Percentiles rank a stretch among this genome's conserved stretches.
Evolutionary conservation across 1,140 invertebrate species (phyloP).

Genomic region (Melipona quadrifasciata): DNA sequence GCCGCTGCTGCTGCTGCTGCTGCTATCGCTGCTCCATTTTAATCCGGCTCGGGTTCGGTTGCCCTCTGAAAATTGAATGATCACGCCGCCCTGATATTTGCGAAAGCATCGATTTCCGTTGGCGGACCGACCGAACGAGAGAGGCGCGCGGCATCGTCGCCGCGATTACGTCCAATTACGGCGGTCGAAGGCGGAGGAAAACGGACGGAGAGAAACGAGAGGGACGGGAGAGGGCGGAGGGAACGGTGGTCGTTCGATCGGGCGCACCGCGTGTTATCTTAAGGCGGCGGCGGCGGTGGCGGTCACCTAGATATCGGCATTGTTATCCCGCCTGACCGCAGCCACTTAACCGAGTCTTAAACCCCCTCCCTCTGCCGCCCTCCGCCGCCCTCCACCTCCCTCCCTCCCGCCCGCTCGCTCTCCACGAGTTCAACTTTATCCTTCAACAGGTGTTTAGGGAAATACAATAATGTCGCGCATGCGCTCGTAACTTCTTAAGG

Average conservation of each 20-base stretch:
- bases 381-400: slow-evolving; percentile 14
- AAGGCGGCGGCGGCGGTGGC: slow-evolving; percentile 16
- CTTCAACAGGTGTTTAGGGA: slow-evolving; percentile 83
- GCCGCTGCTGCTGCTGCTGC: not conserved
- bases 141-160: not conserved
- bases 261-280: slow-evolving; percentile 41
- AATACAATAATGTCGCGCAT: slow-evolving; percentile 82
- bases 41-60: not conserved
- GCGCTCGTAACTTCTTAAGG: slow-evolving; percentile 77
- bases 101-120: slow-evolving; percentile 40
- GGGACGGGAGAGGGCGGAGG: not conserved
- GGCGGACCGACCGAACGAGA: not conserved
- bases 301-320: slow-evolving; percentile 69
- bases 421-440: slow-evolving; percentile 77
- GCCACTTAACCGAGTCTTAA: slow-evolving; percentile 78
- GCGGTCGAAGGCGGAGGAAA: not conserved
- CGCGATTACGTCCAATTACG: slow-evolving; percentile 39
- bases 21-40: not conserved
- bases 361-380: slow-evolving; percentile 38
- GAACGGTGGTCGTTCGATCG: slow-evolving; percentile 28
- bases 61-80: slow-evolving; percentile 33
- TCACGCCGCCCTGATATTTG: slow-evolving; percentile 2
- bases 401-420: too few species aligned
- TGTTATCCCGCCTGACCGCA: slow-evolving; percentile 78
- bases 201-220: not conserved